Base-by-base conservation (phyloP, 2,888 invertebrate genomes). In the Aradus depressus region DNA sequence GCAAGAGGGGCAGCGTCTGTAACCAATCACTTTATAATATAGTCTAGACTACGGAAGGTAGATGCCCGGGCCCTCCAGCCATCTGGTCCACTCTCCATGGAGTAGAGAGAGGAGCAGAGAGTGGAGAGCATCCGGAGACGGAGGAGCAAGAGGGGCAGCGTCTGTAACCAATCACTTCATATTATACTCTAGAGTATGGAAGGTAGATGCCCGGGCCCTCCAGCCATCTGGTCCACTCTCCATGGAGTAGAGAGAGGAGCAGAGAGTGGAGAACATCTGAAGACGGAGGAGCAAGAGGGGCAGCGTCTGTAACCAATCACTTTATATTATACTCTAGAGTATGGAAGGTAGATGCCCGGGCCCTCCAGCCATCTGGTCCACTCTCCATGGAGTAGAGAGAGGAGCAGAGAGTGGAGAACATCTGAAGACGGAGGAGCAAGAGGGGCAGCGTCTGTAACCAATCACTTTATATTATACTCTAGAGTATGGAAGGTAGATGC, bases 61-160 rank as follows among this genome's bases (percentile, higher is more conserved):
- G n/a, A n/a, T n/a, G n/a, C n/a, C n/a, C n/a, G n/a, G n/a, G n/a
- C n/a, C n/a, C n/a, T n/a, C n/a, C n/a, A n/a, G n/a, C n/a, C n/a
- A 47, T 69, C 66, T 14, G 48, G 43, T 14, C 51, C 37, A 6
- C 51, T 44, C 28, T 56, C 47, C 12, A 52, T 42, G 26, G 51
- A 39, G 57, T 79, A 75, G 2, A 81, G 66, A 47, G 79, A 74
- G 50, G 75, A 70, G 66, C 81, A 75, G 59, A 83, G 69, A 65
- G 77, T 75, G 1, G 80, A 75, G 32, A 82, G 69, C 75, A 85
- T 79, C 63, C 79, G 80, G 38, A 85, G 67, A 48, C 79, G 74
- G 57, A 77, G 74, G 38, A 75, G 68, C 37, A 83, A 68, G 10
- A 73, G 72, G 21, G 72, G 66, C 58, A 72, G 73, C 25, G 72